Evolutionary conservation across 1,140 invertebrate genomes (phyloP).

Genomic region (Nilaparvata lugens): DNA sequence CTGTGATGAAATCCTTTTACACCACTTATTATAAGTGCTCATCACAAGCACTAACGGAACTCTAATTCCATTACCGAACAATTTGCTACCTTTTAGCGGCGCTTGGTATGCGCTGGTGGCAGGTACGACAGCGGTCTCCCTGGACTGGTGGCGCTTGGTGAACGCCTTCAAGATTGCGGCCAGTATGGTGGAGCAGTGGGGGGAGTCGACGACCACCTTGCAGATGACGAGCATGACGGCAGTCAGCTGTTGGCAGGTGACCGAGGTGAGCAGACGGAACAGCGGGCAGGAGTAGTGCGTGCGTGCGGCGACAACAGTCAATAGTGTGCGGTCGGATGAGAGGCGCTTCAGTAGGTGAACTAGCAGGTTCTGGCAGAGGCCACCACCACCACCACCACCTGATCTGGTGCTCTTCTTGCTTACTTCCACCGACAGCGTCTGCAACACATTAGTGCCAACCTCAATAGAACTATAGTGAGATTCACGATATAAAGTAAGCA

Average conservation of each 20-base stretch:
- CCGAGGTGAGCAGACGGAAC: constrained; percentile 18
- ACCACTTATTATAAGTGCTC: no score
- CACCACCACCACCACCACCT: neutral
- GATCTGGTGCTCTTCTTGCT: neutral
- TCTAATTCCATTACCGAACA: no score
- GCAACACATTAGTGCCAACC: neutral
- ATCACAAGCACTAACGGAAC: no score
- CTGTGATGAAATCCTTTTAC: no score
- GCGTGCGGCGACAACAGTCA: constrained; percentile 2
- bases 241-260: neutral
- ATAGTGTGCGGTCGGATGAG: constrained; percentile 11
- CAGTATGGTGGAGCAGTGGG: neutral
- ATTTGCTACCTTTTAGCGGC: no score
- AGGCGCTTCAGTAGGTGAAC: constrained; percentile 13
- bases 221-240: neutral
- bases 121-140: neutral
- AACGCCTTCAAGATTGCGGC: neutral
- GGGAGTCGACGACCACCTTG: neutral
- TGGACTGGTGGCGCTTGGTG: neutral
- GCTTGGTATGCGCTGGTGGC: neutral
- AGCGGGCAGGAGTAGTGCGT: constrained; percentile 20
- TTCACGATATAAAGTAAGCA: no score
- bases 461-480: no score
- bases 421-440: constrained; percentile 18
- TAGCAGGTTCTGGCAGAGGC: constrained; percentile 6